These are phyloP conservation scores for Xylocopa sonorina DNA, from an alignment of 1,140 invertebrate genomes.

Conservation along the genomic window DNA sequence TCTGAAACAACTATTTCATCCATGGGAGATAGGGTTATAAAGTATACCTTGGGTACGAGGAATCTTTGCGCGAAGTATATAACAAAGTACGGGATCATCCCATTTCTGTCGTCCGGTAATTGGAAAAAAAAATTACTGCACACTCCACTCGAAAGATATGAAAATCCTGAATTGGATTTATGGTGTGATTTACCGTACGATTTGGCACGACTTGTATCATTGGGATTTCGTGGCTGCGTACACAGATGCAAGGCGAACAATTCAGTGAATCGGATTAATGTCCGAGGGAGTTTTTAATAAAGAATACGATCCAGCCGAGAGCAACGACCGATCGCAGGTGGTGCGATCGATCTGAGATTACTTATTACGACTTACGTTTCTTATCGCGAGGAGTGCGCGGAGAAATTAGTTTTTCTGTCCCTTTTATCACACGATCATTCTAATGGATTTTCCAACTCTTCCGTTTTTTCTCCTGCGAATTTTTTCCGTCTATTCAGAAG, in stretches of 20 bases:
- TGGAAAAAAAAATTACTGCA: neutral
- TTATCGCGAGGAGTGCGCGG: neutral
- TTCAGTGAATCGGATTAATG: neutral
- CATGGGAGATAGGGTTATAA: neutral
- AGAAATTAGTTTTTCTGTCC: neutral
- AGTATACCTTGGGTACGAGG: neutral
- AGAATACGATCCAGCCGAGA: neutral
- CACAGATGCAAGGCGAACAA: neutral
- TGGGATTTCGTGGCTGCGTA: neutral
- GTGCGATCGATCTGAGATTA: slow-evolving; percentile 1
- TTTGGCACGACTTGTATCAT: neutral
- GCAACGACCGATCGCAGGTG: neutral
- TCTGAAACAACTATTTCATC: neutral
- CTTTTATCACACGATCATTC: neutral
- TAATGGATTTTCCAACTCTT: neutral
- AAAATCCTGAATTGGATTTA: neutral
- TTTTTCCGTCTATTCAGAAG: neutral
- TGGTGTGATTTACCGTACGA: neutral
- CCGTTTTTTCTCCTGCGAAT: neutral
- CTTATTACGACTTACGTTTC: neutral
- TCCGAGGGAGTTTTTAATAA: neutral
- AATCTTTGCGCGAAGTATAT: neutral
- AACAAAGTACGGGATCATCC: neutral
- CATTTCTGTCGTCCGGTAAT: neutral
- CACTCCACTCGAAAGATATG: neutral